Base-by-base conservation (phyloP, 2,797 vertebrate genomes). In the Poeciliopsis turneri region DNA sequence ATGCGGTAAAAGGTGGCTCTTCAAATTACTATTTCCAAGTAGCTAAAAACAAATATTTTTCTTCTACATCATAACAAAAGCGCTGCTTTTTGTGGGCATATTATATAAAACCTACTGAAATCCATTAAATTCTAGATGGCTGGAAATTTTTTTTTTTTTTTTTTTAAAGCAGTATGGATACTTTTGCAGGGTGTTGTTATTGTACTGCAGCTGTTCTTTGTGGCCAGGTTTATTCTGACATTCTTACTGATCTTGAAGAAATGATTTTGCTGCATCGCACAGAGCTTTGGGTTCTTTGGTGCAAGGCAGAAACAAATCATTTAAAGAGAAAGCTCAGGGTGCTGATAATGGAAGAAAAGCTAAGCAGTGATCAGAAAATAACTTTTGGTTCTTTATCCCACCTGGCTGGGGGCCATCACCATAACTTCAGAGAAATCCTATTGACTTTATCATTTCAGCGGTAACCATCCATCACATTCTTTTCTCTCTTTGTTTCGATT, bases 341-440 rank as follows among this genome's bases (percentile, higher is more conserved):
- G 2, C 61, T 20, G 55, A 69, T 66, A 71, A 75, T 82, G 61
- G 59, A 79, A 83, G 78, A 57, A 74, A 3, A 74, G 41, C 46
- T 53, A 55, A 70, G 72, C 2, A 36, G 46, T 20, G 12, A 28
- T 68, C 55, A 41, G 66, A 86, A 88, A 85, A 69, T 86, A 73
- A 85, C 82, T 88, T 88, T 84, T 41, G 47, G 68, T 68, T 72
- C 10, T 55, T 64, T 83, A 43, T 30, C 53, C 39, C 47, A 75
- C 69, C 55, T 86, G 81, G 69, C 79, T 72, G n/a, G 11, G 57
- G 43, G 25, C 73, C 74, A 36, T 78, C 57, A 83, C 77, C 51
- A 59, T 75, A 79, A 75, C 70, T 77, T 76, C 23, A 77, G 72
- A 85, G 78, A 78, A 68, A 68, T 75, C 51, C 13, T 33, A 28